Conservation (phyloP, 2,113 vertebrate species). For the Scomber scombrus region DNA sequence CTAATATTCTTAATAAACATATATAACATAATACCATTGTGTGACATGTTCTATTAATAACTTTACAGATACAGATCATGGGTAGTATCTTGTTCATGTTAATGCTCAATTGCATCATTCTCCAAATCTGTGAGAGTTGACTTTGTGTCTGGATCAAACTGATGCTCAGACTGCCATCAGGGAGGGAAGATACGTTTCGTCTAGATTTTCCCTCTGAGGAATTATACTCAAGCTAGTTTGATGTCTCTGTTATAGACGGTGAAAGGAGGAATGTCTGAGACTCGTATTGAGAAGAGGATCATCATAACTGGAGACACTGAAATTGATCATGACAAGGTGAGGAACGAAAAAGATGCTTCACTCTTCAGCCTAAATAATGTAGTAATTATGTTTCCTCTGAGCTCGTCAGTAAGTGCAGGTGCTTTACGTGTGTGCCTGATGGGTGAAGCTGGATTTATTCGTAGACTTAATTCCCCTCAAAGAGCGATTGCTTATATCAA, state of each 20-base stretch:
- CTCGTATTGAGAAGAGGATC: conserved; percentile 97
- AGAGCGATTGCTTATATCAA: conserved; percentile 3
- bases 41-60: too few species aligned
- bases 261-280: conserved; percentile 98
- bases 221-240: background rate
- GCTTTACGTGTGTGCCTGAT: background rate
- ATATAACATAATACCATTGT: too few species aligned
- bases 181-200: background rate
- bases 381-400: conserved; percentile 13
- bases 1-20: background rate
- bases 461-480: background rate
- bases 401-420: background rate
- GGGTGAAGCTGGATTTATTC: background rate
- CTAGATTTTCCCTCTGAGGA: background rate
- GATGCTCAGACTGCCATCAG: too few species aligned
- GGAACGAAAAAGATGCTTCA: background rate
- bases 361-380: background rate
- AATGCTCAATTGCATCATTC: background rate
- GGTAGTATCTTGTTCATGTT: too few species aligned
- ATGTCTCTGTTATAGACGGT: conserved; percentile 87
- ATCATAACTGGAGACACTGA: conserved; percentile 97
- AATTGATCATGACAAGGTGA: conserved; percentile 98
- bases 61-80: background rate
- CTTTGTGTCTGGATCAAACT: background rate
- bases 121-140: background rate